phyloP scores from a whole-genome alignment of 2,113 vertebrate genomes.

The Nanorana parkeri region DNA sequence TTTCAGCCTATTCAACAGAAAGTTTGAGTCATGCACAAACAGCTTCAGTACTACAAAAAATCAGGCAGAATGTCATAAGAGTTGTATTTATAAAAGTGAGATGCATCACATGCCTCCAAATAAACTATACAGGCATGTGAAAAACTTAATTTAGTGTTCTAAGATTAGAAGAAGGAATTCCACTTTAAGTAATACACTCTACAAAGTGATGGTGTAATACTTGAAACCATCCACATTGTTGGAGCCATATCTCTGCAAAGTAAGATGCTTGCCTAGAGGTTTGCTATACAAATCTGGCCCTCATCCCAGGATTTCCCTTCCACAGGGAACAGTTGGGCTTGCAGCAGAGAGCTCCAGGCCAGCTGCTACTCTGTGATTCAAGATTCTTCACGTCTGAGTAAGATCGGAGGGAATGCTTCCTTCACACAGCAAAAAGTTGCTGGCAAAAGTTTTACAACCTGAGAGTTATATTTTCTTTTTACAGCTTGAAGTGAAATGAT shows the following conservation, averaged over 20 bases:
- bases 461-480: slow-evolving; percentile 2
- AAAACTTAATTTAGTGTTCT: too few relatives aligned
- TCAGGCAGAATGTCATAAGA: too few relatives aligned
- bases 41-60: too few relatives aligned
- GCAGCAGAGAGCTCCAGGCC: slow-evolving; percentile 43
- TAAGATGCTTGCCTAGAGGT: slow-evolving; percentile 40
- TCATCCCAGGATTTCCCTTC: slow-evolving; percentile 54
- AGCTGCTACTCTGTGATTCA: slow-evolving; percentile 46
- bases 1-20: too few relatives aligned
- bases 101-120: too few relatives aligned
- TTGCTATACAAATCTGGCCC: slow-evolving; percentile 47
- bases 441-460: slow-evolving; percentile 23
- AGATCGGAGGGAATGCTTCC: slow-evolving; percentile 16
- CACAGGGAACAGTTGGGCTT: slow-evolving; percentile 44
- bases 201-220: slow-evolving; percentile 38
- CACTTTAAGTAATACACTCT: slow-evolving; percentile 35
- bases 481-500: background rate
- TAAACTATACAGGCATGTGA: too few relatives aligned
- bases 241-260: slow-evolving; percentile 25
- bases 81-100: too few relatives aligned
- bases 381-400: slow-evolving; percentile 42
- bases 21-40: too few relatives aligned
- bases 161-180: too few relatives aligned
- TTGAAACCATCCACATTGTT: slow-evolving; percentile 23
- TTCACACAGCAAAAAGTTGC: slow-evolving; percentile 17